These are phyloP conservation scores for Mesaphorura yosii DNA, from an alignment of 1,140 invertebrate species.

Conservation along the genomic window DNA sequence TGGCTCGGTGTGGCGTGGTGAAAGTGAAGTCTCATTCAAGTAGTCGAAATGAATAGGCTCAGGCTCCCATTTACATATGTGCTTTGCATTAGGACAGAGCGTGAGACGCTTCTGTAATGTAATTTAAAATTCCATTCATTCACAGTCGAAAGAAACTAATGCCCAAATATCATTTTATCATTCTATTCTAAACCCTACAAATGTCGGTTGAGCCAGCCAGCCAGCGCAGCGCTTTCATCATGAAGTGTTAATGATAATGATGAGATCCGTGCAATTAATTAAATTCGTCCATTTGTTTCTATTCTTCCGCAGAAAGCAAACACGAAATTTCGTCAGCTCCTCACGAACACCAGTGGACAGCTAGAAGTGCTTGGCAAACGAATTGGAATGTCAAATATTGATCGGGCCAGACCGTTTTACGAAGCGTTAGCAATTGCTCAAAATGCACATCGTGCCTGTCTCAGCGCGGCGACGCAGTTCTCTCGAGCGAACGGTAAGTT, in stretches of 20 bases:
- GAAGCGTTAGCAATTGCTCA: conserved; percentile 55
- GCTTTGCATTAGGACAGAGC: no score
- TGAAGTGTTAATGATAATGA: not conserved
- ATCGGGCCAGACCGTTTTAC: conserved; percentile 83
- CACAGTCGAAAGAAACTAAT: no score
- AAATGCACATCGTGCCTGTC: conserved; percentile 63
- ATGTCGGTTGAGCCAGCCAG: not conserved
- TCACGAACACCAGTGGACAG: conserved; percentile 39
- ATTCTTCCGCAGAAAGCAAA: conserved; percentile 58
- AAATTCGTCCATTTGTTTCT: not conserved
- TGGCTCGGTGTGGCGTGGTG: no score
- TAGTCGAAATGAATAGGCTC: no score
- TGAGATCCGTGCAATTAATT: not conserved
- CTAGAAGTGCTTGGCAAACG: conserved; percentile 72
- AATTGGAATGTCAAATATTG: conserved; percentile 66
- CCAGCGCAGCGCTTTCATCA: not conserved
- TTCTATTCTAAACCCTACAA: no score
- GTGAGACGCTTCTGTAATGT: no score
- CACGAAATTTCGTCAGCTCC: conserved; percentile 62
- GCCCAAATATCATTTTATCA: no score
- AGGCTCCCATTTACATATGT: no score
- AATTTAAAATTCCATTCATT: no score
- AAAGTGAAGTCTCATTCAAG: no score
- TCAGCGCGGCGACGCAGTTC: conserved; percentile 80
- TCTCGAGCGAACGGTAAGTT: conserved; percentile 74